Conservation (phyloP, 1,140 invertebrate species). For the Orius laevigatus region DNA sequence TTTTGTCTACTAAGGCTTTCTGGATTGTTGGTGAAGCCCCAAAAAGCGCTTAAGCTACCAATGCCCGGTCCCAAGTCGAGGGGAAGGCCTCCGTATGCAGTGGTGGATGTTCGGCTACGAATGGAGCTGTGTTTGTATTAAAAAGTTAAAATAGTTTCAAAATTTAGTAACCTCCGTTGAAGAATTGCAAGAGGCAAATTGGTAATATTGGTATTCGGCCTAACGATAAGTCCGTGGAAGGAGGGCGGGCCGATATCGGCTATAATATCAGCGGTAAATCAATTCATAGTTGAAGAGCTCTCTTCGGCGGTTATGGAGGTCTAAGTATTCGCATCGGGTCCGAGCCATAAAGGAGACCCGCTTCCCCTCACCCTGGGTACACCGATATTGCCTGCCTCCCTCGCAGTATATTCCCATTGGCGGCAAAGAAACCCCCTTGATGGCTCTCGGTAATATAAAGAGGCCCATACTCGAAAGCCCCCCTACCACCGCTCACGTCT, state of each 20-base stretch:
- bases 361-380: not conserved
- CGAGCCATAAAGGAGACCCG: constrained; percentile 6
- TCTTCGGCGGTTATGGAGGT: not conserved
- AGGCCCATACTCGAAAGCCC: not conserved
- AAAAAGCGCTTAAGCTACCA: too few species aligned
- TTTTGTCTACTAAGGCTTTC: too few species aligned
- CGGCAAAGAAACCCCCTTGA: not conserved
- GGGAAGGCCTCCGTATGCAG: too few species aligned
- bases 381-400: not conserved
- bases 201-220: too few species aligned
- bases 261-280: constrained; percentile 9
- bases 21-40: too few species aligned
- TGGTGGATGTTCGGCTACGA: too few species aligned
- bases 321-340: constrained; percentile 10
- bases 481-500: not conserved
- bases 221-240: too few species aligned
- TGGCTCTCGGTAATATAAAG: constrained; percentile 5
- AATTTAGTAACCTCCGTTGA: too few species aligned
- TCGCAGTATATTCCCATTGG: constrained; percentile 7
- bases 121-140: too few species aligned
- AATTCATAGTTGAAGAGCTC: constrained; percentile 12
- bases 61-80: too few species aligned
- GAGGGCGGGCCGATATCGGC: not conserved
- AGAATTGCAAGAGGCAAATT: too few species aligned
- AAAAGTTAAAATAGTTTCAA: too few species aligned